Conservation (phyloP, 2,113 vertebrate genomes). For the Paramormyrops kingsleyae region DNA sequence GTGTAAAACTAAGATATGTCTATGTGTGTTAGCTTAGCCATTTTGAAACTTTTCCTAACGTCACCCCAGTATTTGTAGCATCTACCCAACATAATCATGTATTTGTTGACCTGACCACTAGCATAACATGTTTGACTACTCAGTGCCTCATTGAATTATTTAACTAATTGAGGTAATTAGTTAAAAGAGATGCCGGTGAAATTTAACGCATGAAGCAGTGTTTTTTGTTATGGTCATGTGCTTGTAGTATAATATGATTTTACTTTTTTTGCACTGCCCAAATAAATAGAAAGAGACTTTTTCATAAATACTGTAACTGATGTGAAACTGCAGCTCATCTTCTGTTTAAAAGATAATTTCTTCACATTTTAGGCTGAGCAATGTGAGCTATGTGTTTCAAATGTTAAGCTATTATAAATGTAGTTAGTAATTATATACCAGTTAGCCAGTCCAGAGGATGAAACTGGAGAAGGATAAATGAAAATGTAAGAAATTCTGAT, state of each 20-base stretch:
- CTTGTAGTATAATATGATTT: neutral
- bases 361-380: neutral
- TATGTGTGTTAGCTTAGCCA: neutral
- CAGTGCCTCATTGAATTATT: neutral
- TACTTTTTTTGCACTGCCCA: neutral
- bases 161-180: neutral
- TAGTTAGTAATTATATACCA: neutral
- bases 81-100: neutral
- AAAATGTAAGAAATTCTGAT: neutral
- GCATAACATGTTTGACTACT: neutral
- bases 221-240: neutral
- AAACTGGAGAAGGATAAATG: neutral
- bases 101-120: neutral
- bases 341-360: neutral
- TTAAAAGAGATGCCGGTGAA: neutral
- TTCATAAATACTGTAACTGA: neutral
- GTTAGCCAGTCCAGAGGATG: neutral
- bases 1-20: neutral
- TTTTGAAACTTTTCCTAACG: neutral
- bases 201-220: neutral
- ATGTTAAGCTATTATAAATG: neutral
- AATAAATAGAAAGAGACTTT: neutral
- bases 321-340: neutral
- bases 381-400: neutral
- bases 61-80: neutral